Conservation (phyloP, 2,888 invertebrate genomes). For the Rotaria macrura region DNA sequence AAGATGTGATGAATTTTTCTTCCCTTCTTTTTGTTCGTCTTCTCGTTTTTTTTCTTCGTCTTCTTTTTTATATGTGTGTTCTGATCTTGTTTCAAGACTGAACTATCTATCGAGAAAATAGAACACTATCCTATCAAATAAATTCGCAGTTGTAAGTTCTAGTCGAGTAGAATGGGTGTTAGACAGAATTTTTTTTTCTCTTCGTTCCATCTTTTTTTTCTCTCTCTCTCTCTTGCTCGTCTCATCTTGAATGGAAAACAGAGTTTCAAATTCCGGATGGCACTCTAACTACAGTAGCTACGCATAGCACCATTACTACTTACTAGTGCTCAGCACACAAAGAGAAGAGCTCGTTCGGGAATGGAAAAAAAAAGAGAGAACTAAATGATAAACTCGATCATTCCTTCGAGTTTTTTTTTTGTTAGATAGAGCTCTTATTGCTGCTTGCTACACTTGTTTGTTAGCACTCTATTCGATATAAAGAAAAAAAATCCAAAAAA, state of each 20-base stretch:
- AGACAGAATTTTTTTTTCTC: background rate
- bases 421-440: background rate
- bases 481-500: background rate
- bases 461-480: background rate
- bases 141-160: constrained; percentile 12
- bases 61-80: constrained; percentile 2
- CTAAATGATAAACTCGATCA: constrained; percentile 11
- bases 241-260: constrained; percentile 1
- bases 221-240: background rate
- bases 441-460: background rate
- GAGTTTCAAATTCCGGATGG: constrained; percentile 15
- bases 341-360: background rate
- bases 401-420: background rate
- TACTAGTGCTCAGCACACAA: background rate
- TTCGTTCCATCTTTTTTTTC: constrained; percentile 2
- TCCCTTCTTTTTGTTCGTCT: background rate
- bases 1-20: background rate
- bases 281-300: background rate
- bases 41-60: background rate
- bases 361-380: background rate
- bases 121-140: constrained; percentile 15
- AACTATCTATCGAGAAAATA: constrained; percentile 15
- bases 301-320: background rate
- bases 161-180: background rate
- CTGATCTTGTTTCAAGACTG: constrained; percentile 1